A percentile compares a stretch with the other conserved stretches of the same genome.
Conservation (phyloP, 1,140 invertebrate species). For the Bombus confusus region DNA sequence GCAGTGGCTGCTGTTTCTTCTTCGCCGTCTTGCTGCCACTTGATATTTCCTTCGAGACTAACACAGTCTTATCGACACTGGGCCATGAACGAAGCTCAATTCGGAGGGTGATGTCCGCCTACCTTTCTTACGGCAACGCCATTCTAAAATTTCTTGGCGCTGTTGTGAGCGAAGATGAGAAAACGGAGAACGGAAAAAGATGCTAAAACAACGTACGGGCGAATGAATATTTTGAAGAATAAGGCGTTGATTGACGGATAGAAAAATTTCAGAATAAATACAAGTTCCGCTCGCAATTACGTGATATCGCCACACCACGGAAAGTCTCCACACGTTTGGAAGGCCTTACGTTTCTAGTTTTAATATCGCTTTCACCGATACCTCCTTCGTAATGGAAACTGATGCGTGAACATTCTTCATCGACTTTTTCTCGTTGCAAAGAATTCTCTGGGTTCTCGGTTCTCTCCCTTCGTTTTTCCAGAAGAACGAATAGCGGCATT, state of each 20-base stretch:
- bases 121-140: conserved; percentile 26
- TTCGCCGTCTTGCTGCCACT: conserved; percentile 63
- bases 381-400: neutral
- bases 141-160: neutral
- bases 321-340: neutral
- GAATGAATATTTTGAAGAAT: neutral
- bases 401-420: neutral
- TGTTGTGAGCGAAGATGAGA: neutral
- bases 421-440: neutral
- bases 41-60: conserved; percentile 64
- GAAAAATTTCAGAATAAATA: neutral
- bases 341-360: neutral
- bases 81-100: conserved; percentile 13
- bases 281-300: neutral
- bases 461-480: conserved; percentile 1
- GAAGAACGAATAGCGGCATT: conserved; percentile 56
- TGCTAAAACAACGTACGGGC: neutral
- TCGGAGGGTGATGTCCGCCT: conserved; percentile 37
- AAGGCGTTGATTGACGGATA: neutral
- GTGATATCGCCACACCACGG: neutral
- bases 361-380: neutral
- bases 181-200: no score
- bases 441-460: neutral
- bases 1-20: conserved; percentile 54
- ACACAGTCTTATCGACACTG: conserved; percentile 58